These are phyloP conservation scores for Montipora efflorescens DNA, from an alignment of 64 coral and sea anemone genomes.

Conservation along the genomic window DNA sequence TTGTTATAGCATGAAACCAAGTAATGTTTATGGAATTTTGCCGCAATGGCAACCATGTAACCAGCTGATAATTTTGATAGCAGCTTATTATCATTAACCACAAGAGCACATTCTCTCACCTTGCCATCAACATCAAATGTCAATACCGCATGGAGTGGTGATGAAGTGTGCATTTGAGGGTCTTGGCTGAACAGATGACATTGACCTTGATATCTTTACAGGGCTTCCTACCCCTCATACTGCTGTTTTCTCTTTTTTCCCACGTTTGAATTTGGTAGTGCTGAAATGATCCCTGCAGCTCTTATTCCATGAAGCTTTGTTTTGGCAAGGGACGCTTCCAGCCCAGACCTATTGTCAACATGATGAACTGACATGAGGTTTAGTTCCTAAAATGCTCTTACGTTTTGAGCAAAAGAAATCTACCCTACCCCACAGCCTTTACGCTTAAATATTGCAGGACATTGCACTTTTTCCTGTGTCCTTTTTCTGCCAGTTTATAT, in stretches of 20 bases:
- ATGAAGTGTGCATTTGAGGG: neutral
- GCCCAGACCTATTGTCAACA: slow-evolving; percentile 19
- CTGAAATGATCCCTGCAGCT: slow-evolving; percentile 42
- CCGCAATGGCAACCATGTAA: too few species aligned
- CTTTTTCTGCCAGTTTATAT: slow-evolving; percentile 27
- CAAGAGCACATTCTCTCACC: neutral
- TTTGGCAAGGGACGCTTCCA: neutral
- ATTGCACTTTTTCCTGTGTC: slow-evolving; percentile 49
- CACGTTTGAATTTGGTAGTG: slow-evolving; percentile 62
- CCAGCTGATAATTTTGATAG: too few species aligned
- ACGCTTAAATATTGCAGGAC: slow-evolving; percentile 64
- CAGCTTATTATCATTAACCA: too few species aligned
- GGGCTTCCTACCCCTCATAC: neutral
- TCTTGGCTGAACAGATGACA: neutral
- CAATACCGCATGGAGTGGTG: slow-evolving; percentile 31
- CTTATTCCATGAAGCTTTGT: slow-evolving; percentile 50
- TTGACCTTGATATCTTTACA: slow-evolving; percentile 48
- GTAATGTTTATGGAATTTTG: too few species aligned
- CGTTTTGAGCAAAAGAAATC: slow-evolving; percentile 49
- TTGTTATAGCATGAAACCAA: too few species aligned
- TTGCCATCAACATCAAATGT: slow-evolving; percentile 67
- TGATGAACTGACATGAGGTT: slow-evolving; percentile 1
- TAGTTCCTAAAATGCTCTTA: slow-evolving; percentile 24
- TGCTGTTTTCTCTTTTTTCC: slow-evolving; percentile 21
- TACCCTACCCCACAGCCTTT: slow-evolving; percentile 59